Conservation (phyloP, 1,140 invertebrate genomes). For the Papilio helenus region DNA sequence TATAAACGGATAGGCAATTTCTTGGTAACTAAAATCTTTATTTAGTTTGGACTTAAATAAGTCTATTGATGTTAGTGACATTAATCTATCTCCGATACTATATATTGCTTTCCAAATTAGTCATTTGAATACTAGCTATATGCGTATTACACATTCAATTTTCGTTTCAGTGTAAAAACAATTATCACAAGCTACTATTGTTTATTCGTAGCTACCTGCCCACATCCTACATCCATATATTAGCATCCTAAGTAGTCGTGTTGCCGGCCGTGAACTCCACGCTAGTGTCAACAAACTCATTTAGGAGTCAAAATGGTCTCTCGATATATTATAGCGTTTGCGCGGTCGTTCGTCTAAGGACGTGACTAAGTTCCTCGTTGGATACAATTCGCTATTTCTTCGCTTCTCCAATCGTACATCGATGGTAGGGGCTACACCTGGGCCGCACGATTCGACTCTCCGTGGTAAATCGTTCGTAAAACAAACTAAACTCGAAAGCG, state of each 20-base stretch:
- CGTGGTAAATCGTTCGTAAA: slow-evolving; percentile 49
- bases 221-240: slow-evolving; percentile 69
- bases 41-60: too few relatives aligned
- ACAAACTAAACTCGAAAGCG: slow-evolving; percentile 43
- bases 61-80: too few relatives aligned
- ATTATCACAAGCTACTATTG: slow-evolving; percentile 43
- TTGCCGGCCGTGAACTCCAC: slow-evolving; percentile 68
- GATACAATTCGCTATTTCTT: slow-evolving; percentile 59
- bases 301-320: slow-evolving; percentile 73
- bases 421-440: slow-evolving; percentile 49
- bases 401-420: slow-evolving; percentile 63
- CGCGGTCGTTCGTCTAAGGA: slow-evolving; percentile 57
- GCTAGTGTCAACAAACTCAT: slow-evolving; percentile 75
- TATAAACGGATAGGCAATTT: too few relatives aligned
- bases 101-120: neutral
- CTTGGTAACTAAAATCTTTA: too few relatives aligned
- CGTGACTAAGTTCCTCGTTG: slow-evolving; percentile 66
- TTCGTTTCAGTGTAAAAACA: slow-evolving; percentile 35
- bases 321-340: slow-evolving; percentile 48
- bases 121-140: neutral
- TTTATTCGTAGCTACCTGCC: slow-evolving; percentile 52
- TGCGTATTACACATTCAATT: slow-evolving; percentile 13
- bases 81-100: too few relatives aligned
- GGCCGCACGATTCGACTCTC: slow-evolving; percentile 41
- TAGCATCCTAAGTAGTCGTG: slow-evolving; percentile 61